Evolutionary conservation across 2,797 vertebrate species (phyloP), one percentile per base, ranked within the genome.

Genomic region (Acipenser oxyrinchus): DNA sequence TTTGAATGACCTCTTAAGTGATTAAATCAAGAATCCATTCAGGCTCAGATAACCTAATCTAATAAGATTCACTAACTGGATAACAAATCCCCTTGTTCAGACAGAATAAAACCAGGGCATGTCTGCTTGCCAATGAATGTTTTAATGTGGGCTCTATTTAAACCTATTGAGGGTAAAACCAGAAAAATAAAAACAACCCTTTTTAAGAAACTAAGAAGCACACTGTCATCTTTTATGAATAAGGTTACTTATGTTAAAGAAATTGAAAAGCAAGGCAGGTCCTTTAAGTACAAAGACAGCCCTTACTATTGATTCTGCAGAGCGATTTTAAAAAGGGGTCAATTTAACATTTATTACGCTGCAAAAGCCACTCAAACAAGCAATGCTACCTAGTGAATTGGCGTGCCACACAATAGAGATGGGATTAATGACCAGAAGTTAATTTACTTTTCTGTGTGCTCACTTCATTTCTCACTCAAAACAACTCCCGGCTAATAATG

Each of bases 381-480:
- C 10, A 11, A 7, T 58, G 12, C 55, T 58, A 11, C 55, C 12
- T 10, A 12, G 3, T 11, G 55, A n/a, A n/a, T 58, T 58, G 13
- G 55, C 2, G 55, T 58, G 55, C 11, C 52, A 55, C 64, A 37
- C 18, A 23, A 10, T 65, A 52, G 51, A n/a, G 55, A 18, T 8
- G 48, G 51, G 37, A 49, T 37, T n/a, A 53, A 10, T 48, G 58
- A 13, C 55, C 10, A 48, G 69, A 73, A 13, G 60, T 51, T 58
- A 58, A 68, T 59, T 48, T 61, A 51, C 71, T 57, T 67, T 63
- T 77, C 76, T 71, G 64, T 51, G 66, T 59, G 23, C 58, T 18
- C 60, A 49, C 72, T 71, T 62, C 67, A 76, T 71, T 86, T 89
- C 88, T 69, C 49, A 55, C 49, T 48, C 65, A 13, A 66, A 55